These are phyloP conservation scores for Cryptus viduatorius DNA, from an alignment of 2,888 invertebrate genomes.

Conservation along the genomic window DNA sequence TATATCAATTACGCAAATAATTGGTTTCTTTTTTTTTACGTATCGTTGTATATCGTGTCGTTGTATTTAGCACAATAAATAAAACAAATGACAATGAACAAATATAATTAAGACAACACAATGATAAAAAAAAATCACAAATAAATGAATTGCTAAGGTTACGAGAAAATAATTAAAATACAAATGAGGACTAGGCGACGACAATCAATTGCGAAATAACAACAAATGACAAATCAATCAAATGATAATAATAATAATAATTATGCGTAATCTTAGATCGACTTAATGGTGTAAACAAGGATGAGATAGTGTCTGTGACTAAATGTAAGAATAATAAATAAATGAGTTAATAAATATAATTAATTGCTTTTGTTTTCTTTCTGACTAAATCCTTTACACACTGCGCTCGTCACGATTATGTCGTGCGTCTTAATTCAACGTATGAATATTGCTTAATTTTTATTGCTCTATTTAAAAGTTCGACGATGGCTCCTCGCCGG, in stretches of 20 bases:
- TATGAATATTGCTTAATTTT: slow-evolving; percentile 76
- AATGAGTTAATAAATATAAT: slow-evolving; percentile 63
- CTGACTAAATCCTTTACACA: slow-evolving; percentile 1
- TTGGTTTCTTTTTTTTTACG: slow-evolving; percentile 48
- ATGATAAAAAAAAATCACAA: slow-evolving; percentile 17
- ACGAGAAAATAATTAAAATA: slow-evolving; percentile 69
- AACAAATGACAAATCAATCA: slow-evolving; percentile 62
- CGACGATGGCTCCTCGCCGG: slow-evolving; percentile 33
- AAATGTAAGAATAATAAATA: slow-evolving; percentile 48
- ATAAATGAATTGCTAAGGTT: slow-evolving; percentile 37
- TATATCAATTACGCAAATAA: slow-evolving; percentile 51
- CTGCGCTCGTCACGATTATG: slow-evolving; percentile 38
- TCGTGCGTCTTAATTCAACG: slow-evolving; percentile 42
- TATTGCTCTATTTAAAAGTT: slow-evolving; percentile 76
- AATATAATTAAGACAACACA: slow-evolving; percentile 61
- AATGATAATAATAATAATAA: slow-evolving; percentile 40
- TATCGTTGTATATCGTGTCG: slow-evolving; percentile 80
- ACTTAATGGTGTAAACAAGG: slow-evolving; percentile 52
- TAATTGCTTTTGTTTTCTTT: slow-evolving; percentile 41
- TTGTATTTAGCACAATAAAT: slow-evolving; percentile 77
- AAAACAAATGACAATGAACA: slow-evolving; percentile 61
- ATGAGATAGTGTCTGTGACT: slow-evolving; percentile 61
- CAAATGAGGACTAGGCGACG: slow-evolving; percentile 55
- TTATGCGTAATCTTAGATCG: slow-evolving; percentile 49
- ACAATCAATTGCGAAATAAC: slow-evolving; percentile 42